These are phyloP conservation scores for Bradynema listronoti DNA, from an alignment of 1,140 invertebrate genomes.

Conservation along the genomic window DNA sequence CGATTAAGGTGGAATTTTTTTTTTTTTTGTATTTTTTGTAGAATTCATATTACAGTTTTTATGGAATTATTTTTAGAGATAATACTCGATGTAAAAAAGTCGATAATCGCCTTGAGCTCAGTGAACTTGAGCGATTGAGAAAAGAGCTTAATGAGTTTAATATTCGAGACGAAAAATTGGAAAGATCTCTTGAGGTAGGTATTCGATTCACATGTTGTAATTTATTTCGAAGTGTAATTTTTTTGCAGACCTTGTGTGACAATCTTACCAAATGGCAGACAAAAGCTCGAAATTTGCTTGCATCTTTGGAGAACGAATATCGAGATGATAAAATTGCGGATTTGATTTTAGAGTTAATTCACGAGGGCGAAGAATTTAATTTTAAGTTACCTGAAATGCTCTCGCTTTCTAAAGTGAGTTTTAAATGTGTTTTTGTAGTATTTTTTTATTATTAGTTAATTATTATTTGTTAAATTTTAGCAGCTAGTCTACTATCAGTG, in stretches of 20 bases:
- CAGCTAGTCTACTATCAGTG: constrained; percentile 24
- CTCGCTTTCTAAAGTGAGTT: background rate
- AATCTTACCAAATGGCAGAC: constrained; percentile 20
- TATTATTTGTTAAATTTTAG: constrained; percentile 6
- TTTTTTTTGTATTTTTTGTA: too few species aligned
- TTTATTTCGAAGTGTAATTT: background rate
- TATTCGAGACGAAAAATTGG: constrained; percentile 24
- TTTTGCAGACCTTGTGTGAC: constrained; percentile 24
- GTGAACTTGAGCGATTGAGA: constrained; percentile 21
- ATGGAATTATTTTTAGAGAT: constrained; percentile 21
- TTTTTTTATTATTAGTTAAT: background rate
- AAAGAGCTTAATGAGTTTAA: constrained; percentile 25
- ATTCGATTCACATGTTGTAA: background rate
- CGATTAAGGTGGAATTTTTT: constrained; percentile 23
- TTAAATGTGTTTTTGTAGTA: background rate
- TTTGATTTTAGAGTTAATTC: constrained; percentile 5
- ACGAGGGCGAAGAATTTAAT: constrained; percentile 18
- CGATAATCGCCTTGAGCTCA: constrained; percentile 27
- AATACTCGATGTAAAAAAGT: constrained; percentile 37
- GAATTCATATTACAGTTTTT: background rate
- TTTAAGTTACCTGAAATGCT: constrained; percentile 1
- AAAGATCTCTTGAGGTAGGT: constrained; percentile 12
- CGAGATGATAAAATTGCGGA: constrained; percentile 2
- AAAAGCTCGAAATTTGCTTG: background rate
- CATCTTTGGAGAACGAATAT: background rate